Percentiles rank a stretch among this genome's conserved stretches.
These are phyloP conservation scores for Nematopogon swammerdamellus DNA, from an alignment of 2,888 invertebrate species.

Conservation along the genomic window DNA sequence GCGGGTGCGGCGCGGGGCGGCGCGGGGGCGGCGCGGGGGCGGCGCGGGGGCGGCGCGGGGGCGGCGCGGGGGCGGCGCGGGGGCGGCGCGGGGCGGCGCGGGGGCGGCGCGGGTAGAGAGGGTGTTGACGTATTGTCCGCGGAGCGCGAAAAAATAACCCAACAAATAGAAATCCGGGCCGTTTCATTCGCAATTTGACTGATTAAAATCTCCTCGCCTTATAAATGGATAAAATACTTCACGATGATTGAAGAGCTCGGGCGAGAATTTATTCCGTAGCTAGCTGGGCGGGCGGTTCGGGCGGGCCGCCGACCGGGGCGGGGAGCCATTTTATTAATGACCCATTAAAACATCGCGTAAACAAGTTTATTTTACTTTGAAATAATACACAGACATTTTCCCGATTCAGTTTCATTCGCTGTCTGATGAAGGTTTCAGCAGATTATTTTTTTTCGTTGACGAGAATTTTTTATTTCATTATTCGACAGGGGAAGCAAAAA, in stretches of 20 bases:
- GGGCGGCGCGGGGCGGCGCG: neutral
- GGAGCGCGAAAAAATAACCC: neutral
- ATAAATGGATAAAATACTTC: neutral
- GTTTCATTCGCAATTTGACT: neutral
- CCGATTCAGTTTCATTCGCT: too few species aligned
- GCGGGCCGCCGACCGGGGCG: neutral
- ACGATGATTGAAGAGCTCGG: neutral
- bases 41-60: too few species aligned
- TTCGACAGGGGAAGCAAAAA: too few species aligned
- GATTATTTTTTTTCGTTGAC: too few species aligned
- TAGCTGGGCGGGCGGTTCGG: neutral
- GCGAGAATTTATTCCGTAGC: neutral
- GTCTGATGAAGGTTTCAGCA: too few species aligned
- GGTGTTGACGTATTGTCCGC: neutral
- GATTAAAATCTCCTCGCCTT: neutral
- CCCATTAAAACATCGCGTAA: neutral
- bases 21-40: too few species aligned
- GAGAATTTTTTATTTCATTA: too few species aligned
- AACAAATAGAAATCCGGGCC: neutral
- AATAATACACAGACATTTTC: too few species aligned
- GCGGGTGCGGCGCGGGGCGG: too few species aligned
- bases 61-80: too few species aligned
- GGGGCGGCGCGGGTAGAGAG: neutral
- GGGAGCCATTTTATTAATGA: neutral
- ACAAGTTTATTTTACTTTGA: neutral